Percentiles rank a stretch among this genome's conserved stretches.
Conservation (phyloP, 2,888 invertebrate genomes). For the Caenorhabditis imperialis region DNA sequence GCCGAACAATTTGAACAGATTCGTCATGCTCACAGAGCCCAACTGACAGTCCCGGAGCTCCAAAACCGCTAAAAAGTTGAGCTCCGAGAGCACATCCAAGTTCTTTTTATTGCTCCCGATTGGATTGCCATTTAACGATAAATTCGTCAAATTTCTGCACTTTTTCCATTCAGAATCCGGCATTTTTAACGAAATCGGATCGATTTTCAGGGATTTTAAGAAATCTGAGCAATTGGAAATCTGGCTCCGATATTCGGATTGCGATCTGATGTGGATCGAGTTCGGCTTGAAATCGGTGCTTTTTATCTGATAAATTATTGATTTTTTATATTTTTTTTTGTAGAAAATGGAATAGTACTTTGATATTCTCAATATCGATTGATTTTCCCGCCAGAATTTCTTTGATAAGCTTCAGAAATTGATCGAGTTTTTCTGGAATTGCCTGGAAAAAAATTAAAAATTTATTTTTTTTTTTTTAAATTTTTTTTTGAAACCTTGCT, state of each 20-base stretch:
- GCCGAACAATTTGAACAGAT: constrained; percentile 7
- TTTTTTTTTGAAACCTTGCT: not conserved
- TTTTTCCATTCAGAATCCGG: constrained; percentile 25
- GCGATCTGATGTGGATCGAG: constrained; percentile 2
- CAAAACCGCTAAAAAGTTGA: not conserved
- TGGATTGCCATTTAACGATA: constrained; percentile 33
- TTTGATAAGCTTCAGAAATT: not conserved
- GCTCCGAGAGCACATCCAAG: constrained; percentile 15
- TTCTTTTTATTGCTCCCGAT: constrained; percentile 1
- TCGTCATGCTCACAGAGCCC: not conserved
- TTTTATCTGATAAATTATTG: constrained; percentile 9
- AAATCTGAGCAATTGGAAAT: not conserved
- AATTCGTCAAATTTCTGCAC: constrained; percentile 8
- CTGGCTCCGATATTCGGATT: constrained; percentile 1
- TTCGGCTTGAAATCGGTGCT: constrained; percentile 37
- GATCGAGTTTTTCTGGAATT: not conserved
- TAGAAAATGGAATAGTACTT: not conserved
- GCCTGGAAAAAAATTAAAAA: constrained; percentile 6
- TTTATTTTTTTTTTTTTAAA: not conserved
- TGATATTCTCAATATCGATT: constrained; percentile 15
- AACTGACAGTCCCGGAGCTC: constrained; percentile 6
- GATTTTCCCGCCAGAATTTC: constrained; percentile 10
- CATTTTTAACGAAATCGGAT: constrained; percentile 16
- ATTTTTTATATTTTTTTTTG: too few species aligned
- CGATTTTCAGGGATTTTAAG: constrained; percentile 7